Percentiles rank a stretch among this genome's conserved stretches.
Conservation (phyloP, 2,797 vertebrate species). For the Hippocampus kuda region DNA sequence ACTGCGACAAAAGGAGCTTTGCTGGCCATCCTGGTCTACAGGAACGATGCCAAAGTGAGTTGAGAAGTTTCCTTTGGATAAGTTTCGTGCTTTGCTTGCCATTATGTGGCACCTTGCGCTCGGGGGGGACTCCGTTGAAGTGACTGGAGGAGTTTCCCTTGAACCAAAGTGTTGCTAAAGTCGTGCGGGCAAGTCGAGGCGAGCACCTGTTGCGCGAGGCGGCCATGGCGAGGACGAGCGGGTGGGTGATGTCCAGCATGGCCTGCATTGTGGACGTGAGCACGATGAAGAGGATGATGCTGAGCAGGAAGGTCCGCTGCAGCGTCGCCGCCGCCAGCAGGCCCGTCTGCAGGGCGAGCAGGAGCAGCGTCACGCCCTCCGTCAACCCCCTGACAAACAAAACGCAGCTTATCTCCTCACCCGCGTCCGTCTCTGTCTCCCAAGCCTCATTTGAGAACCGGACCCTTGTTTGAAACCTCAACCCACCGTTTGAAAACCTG, state of each 20-base stretch:
- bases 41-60: no score
- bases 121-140: not conserved
- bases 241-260: conserved; percentile 82
- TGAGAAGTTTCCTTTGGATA: no score
- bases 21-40: no score
- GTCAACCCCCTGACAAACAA: conserved; percentile 72
- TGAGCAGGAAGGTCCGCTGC: conserved; percentile 83
- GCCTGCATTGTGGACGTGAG: conserved; percentile 81
- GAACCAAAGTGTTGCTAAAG: not conserved
- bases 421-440: no score
- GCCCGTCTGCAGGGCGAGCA: conserved; percentile 81
- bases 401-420: not conserved
- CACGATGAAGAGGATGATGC: conserved; percentile 88
- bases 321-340: conserved; percentile 76
- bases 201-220: conserved; percentile 76
- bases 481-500: no score
- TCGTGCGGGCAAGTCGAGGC: no score
- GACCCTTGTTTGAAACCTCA: no score
- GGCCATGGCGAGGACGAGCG: conserved; percentile 75
- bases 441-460: not conserved
- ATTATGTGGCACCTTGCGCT: no score
- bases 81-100: no score
- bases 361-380: conserved; percentile 77
- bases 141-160: not conserved
- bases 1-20: no score